Evolutionary conservation across 2,113 vertebrate genomes (phyloP).

Genomic region (Euleptes europaea): DNA sequence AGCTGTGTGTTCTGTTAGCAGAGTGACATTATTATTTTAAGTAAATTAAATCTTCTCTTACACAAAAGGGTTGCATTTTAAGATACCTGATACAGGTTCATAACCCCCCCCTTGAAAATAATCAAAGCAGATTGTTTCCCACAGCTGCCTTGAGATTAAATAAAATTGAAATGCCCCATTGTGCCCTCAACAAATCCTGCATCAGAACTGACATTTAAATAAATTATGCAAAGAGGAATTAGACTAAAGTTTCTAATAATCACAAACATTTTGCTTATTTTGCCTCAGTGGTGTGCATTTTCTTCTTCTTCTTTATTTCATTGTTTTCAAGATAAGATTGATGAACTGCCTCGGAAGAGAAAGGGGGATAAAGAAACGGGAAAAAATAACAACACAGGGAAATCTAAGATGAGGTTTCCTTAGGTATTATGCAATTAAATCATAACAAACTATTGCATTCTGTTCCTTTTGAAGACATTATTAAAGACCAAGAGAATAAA

Average conservation of each 20-base stretch:
- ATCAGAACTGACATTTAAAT: constrained; percentile 2
- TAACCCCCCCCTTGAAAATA: neutral
- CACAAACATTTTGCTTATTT: neutral
- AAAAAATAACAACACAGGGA: too few relatives aligned
- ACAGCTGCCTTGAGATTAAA: constrained; percentile 5
- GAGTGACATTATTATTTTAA: neutral
- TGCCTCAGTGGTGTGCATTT: neutral
- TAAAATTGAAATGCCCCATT: neutral
- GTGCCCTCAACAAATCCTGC: neutral
- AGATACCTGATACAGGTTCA: neutral
- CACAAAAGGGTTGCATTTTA: neutral
- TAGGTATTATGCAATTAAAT: neutral
- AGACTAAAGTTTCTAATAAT: neutral
- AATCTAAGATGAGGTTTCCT: neutral
- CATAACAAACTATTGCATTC: neutral
- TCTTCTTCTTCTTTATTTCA: neutral
- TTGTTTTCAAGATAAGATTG: neutral
- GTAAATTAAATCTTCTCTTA: neutral
- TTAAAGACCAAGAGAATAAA: neutral
- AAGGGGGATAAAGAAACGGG: neutral
- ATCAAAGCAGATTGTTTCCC: neutral
- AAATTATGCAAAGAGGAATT: constrained; percentile 13
- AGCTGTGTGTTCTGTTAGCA: neutral
- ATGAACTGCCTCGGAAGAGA: neutral
- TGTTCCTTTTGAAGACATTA: neutral